Percentiles rank a stretch among this genome's conserved stretches.
Conservation (phyloP, 2,888 invertebrate species). For the Lasiommata megera region DNA sequence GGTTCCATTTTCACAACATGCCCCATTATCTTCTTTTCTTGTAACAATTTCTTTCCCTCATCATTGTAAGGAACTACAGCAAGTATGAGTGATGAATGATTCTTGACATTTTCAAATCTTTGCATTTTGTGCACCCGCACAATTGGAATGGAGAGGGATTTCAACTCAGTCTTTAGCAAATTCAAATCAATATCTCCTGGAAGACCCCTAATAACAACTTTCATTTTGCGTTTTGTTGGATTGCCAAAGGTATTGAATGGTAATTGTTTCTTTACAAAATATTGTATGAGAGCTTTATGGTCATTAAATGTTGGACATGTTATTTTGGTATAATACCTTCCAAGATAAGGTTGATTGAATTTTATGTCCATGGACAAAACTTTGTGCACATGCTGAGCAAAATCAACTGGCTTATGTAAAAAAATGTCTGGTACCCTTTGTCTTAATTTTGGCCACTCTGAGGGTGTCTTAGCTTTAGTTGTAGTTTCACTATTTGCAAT, state of each 20-base stretch:
- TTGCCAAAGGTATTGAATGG: slow-evolving; percentile 59
- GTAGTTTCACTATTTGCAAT: slow-evolving; percentile 28
- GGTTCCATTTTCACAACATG: slow-evolving; percentile 52
- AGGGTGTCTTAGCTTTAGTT: slow-evolving; percentile 14
- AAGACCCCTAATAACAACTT: slow-evolving; percentile 56
- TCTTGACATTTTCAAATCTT: slow-evolving; percentile 36
- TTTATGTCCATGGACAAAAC: slow-evolving; percentile 42
- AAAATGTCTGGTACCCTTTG: slow-evolving; percentile 50
- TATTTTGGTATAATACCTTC: slow-evolving; percentile 45
- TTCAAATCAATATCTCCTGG: slow-evolving; percentile 43
- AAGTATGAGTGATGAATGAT: slow-evolving; percentile 44
- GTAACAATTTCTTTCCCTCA: slow-evolving; percentile 45
- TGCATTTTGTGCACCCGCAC: slow-evolving; percentile 56
- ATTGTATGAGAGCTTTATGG: slow-evolving; percentile 45
- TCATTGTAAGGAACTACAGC: slow-evolving; percentile 49
- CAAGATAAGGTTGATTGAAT: slow-evolving; percentile 42
- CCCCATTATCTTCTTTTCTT: slow-evolving; percentile 44
- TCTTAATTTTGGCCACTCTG: slow-evolving; percentile 48
- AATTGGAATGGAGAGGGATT: slow-evolving; percentile 48
- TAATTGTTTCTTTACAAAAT: slow-evolving; percentile 48
- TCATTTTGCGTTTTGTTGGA: slow-evolving; percentile 52
- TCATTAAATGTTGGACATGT: slow-evolving; percentile 44
- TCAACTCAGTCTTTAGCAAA: slow-evolving; percentile 45
- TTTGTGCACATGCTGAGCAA: slow-evolving; percentile 42
- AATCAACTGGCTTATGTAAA: slow-evolving; percentile 46